phyloP scores from a whole-genome alignment of 2,113 vertebrate genomes.

The Leucopsar rothschildi region DNA sequence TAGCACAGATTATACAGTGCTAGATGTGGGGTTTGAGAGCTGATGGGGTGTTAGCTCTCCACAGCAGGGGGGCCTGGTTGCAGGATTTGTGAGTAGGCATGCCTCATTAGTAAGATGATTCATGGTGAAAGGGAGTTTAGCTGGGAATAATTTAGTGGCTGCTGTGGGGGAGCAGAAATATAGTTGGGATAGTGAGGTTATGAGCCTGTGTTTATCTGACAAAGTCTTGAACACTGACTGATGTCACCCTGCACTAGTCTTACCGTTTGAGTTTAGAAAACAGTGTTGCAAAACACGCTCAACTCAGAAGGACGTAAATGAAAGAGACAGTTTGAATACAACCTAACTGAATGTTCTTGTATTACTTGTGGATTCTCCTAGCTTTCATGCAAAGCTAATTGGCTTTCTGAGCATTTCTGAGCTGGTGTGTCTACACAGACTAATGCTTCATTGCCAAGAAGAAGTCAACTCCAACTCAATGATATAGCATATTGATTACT shows the following conservation, averaged over 20 bases:
- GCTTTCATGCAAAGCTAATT: neutral
- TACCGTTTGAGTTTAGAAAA: neutral
- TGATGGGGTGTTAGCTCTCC: conserved; percentile 34
- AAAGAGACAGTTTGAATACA: neutral
- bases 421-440: neutral
- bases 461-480: conserved; percentile 21
- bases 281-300: neutral
- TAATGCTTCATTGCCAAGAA: neutral
- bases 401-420: neutral
- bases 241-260: neutral
- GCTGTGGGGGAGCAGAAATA: conserved; percentile 8
- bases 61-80: conserved; percentile 41
- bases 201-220: neutral
- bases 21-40: conserved; percentile 30
- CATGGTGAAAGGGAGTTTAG: conserved; percentile 45
- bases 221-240: neutral
- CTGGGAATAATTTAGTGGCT: conserved; percentile 51
- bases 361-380: neutral
- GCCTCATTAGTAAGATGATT: conserved; percentile 55
- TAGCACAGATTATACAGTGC: conserved; percentile 34
- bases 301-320: neutral
- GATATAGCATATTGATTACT: conserved; percentile 29
- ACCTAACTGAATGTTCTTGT: neutral
- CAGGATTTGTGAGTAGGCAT: conserved; percentile 12
- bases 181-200: neutral